phyloP scores from a whole-genome alignment of 2,797 vertebrate genomes.

The Chloroceryle amazona region DNA sequence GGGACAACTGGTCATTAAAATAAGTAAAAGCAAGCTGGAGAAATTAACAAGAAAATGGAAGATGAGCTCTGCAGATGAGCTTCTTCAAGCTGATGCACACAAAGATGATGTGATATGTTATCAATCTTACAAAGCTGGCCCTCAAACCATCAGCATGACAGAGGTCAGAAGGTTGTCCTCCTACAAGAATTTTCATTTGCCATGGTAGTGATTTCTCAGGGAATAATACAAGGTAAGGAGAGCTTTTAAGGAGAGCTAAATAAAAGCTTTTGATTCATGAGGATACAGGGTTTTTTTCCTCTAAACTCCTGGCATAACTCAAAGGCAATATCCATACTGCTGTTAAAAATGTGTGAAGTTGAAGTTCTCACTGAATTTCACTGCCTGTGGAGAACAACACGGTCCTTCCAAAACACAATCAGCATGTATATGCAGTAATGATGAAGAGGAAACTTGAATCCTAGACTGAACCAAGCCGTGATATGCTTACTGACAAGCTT shows the following conservation, averaged over 20 bases:
- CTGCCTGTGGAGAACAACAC: not conserved
- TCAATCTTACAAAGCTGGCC: not conserved
- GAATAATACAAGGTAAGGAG: not conserved
- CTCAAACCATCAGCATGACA: not conserved
- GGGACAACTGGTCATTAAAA: not conserved
- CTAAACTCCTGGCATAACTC: not conserved
- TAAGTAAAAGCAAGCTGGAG: not conserved
- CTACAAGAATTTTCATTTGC: not conserved
- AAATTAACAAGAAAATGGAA: not conserved
- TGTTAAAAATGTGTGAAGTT: not conserved
- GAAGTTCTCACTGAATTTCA: not conserved
- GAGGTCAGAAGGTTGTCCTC: not conserved
- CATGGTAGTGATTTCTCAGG: not conserved
- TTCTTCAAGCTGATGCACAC: not conserved
- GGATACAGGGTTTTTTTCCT: not conserved
- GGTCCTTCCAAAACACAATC: not conserved
- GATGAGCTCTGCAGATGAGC: not conserved
- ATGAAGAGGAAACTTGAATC: not conserved
- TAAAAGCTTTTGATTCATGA: not conserved
- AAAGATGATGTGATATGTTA: not conserved
- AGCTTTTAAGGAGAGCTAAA: not conserved
- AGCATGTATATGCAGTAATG: not conserved
- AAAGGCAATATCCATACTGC: not conserved
- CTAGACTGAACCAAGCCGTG: not conserved
- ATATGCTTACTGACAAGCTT: fast-evolving